Conservation (phyloP, 2,888 invertebrate species). For the Geophilus truncorum region DNA sequence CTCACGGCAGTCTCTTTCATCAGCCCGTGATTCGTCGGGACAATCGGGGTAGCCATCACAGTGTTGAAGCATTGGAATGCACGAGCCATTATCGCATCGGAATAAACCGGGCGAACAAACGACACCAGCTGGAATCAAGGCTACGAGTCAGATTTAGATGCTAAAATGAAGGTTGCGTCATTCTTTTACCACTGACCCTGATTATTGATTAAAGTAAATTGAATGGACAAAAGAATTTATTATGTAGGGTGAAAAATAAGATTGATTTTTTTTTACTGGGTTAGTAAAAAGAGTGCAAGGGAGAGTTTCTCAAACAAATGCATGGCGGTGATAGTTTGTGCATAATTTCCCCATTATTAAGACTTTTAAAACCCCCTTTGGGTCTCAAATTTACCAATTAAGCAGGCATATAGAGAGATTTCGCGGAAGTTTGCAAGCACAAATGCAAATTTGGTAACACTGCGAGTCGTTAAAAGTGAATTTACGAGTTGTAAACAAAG, state of each 20-base stretch:
- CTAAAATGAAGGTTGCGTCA: slow-evolving; percentile 26
- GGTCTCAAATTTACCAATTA: no score
- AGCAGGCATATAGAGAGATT: no score
- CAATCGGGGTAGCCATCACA: slow-evolving; percentile 47
- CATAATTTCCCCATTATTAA: no score
- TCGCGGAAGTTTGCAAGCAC: no score
- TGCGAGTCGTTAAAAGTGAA: no score
- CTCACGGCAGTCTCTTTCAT: slow-evolving; percentile 46
- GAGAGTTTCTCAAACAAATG: no score
- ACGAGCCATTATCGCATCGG: slow-evolving; percentile 48
- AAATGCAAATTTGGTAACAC: no score
- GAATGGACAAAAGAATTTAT: background rate
- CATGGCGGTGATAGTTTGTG: no score
- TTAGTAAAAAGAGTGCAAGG: background rate
- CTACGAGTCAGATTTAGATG: slow-evolving; percentile 41
- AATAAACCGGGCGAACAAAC: slow-evolving; percentile 40
- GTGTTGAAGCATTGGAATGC: slow-evolving; percentile 44
- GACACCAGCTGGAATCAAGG: slow-evolving; percentile 4
- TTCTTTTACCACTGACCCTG: background rate
- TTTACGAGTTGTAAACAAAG: no score
- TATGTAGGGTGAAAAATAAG: background rate
- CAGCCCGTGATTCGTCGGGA: slow-evolving; percentile 44
- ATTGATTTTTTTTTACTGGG: background rate
- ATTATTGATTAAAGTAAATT: background rate
- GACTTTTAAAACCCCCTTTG: no score